A percentile compares a stretch with the other conserved stretches of the same genome.
Evolutionary conservation across 2,113 vertebrate species (phyloP).

Genomic region (Thunnus thynnus): DNA sequence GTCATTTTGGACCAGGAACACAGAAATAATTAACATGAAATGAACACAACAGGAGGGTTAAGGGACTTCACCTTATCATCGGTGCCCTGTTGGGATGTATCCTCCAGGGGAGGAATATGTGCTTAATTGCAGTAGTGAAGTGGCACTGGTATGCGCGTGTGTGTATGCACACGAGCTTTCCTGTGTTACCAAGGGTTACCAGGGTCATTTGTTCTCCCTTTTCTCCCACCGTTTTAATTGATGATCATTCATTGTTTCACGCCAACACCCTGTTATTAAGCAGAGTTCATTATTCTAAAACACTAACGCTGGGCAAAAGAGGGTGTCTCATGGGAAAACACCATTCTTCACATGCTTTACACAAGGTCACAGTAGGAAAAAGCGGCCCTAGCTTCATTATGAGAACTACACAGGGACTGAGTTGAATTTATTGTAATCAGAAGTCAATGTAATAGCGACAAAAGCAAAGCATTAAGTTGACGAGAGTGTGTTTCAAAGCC

Average conservation of each 20-base stretch:
- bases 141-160: constrained; percentile 15
- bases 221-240: constrained; percentile 70
- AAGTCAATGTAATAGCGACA: constrained; percentile 17
- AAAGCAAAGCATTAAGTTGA: constrained; percentile 7
- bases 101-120: constrained; percentile 49
- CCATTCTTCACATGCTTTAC: constrained; percentile 58
- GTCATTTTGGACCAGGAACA: too few species aligned
- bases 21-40: too few species aligned
- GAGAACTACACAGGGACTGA: constrained; percentile 27
- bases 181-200: constrained; percentile 53
- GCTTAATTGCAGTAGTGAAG: constrained; percentile 67
- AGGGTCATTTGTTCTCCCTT: constrained; percentile 70
- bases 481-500: constrained; percentile 7
- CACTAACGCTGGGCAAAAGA: constrained; percentile 53
- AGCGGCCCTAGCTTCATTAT: constrained; percentile 46
- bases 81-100: constrained; percentile 51
- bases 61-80: constrained; percentile 63
- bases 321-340: constrained; percentile 60
- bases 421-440: constrained; percentile 46
- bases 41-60: constrained; percentile 15
- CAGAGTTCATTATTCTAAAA: constrained; percentile 76
- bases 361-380: constrained; percentile 71
- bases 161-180: constrained; percentile 5
- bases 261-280: constrained; percentile 72
- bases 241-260: constrained; percentile 79